Conservation (phyloP, 2,113 vertebrate genomes). For the Pelmatolapia mariae region DNA sequence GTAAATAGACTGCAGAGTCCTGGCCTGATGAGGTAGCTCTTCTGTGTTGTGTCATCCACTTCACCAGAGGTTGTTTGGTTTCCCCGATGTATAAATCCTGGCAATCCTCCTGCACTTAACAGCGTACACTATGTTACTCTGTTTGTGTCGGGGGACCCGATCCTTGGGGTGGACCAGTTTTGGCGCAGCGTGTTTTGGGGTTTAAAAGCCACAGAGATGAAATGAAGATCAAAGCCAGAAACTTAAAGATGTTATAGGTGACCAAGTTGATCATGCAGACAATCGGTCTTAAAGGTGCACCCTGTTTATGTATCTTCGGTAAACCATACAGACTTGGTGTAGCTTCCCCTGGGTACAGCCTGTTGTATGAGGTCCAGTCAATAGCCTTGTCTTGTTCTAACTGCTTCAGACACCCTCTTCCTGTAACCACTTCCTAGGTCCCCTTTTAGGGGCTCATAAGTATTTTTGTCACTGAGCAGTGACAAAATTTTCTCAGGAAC, state of each 20-base stretch:
- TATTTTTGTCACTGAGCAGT: neutral
- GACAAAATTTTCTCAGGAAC: neutral
- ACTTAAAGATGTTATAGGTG: neutral
- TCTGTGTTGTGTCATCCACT: rapidly evolving
- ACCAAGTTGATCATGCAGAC: no score
- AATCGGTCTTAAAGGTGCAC: neutral
- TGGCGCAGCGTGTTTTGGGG: neutral
- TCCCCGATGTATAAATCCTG: neutral
- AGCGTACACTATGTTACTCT: neutral
- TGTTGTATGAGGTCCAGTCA: neutral
- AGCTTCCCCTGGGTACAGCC: neutral
- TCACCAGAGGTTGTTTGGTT: rapidly evolving
- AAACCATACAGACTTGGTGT: neutral
- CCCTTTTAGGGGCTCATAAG: neutral
- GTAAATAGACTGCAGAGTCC: neutral
- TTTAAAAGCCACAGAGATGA: no score
- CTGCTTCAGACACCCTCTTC: neutral
- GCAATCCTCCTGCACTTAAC: neutral
- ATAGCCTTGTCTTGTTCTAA: neutral
- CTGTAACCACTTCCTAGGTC: neutral
- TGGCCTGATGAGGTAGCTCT: rapidly evolving
- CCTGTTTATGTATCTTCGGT: neutral
- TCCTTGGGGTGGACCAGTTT: rapidly evolving
- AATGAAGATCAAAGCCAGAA: neutral
- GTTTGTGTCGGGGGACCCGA: neutral